Conservation (phyloP, 2,888 invertebrate species). For the Vanessa cardui region DNA sequence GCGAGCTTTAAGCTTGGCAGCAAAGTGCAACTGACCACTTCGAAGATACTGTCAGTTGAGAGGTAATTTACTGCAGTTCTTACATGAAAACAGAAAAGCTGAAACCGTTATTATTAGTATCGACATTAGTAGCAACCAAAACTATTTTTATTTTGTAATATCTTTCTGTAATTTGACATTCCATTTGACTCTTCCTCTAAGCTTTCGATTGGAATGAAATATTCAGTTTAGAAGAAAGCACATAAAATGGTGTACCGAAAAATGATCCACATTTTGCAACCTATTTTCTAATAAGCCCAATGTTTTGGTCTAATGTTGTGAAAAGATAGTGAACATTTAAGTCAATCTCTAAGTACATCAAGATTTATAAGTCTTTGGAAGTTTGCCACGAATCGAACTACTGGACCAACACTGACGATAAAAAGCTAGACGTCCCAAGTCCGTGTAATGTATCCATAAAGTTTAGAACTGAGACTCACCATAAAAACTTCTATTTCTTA, state of each 20-base stretch:
- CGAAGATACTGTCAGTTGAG: neutral
- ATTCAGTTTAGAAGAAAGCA: too few species aligned
- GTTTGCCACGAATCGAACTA: constrained; percentile 20
- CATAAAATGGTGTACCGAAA: too few species aligned
- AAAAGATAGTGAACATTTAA: neutral
- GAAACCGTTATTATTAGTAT: too few species aligned
- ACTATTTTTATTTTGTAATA: too few species aligned
- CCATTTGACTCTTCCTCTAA: too few species aligned
- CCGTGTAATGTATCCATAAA: constrained; percentile 23
- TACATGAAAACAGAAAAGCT: neutral
- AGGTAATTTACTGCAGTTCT: neutral
- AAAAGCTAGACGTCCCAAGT: neutral
- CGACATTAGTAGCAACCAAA: too few species aligned
- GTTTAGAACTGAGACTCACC: constrained; percentile 14
- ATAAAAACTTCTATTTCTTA: neutral
- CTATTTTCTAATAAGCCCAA: neutral
- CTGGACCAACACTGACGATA: constrained; percentile 17
- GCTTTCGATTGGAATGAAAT: too few species aligned
- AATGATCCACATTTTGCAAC: too few species aligned
- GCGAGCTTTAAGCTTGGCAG: neutral
- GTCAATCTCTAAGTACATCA: neutral
- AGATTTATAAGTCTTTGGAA: constrained; percentile 16
- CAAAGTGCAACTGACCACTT: neutral
- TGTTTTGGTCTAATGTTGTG: neutral
- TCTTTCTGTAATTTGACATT: too few species aligned